Evolutionary conservation across 2,888 invertebrate genomes (phyloP), one percentile per base, ranked within the genome.

Genomic region (Coenonympha glycerion): DNA sequence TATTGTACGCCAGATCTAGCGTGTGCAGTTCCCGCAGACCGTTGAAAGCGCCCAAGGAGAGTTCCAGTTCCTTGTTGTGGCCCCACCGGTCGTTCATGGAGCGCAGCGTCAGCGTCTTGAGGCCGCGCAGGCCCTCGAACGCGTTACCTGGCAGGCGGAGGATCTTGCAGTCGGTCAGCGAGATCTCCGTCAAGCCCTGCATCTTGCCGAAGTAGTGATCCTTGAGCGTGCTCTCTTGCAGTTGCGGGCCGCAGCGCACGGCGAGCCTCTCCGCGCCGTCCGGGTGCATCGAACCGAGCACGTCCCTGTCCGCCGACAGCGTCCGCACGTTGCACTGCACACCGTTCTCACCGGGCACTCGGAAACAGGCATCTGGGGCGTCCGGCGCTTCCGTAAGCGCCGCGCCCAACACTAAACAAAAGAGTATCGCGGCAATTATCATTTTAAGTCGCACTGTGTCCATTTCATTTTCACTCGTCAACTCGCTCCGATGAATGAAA

Each of bases 81-180:
- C 87, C 89, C 95, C 95, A 96, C 45, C 93, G 91, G 47, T 90
- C 88, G 76, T 96, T 96, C 79, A 91, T 90, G 36, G 95, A 93
- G 69, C 93, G 92, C 56, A 97, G 88, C 47, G 91, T 90, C 46
- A 97, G 88, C 55, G 91, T 91, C 74, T 94, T 93, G 52, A 97
- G 88, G 56, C 94, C 93, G 61, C 91, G 89, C 15, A 97, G 82
- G 0, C 95, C 95, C 60, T 93, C 92, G 74, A 97, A 95, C 24
- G 93, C 90, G 63, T 92, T 92, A 18, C 91, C 89, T 8, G 94
- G 92, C 56, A 96, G 87, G 40, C 92, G 91, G 50, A 94, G 88
- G 59, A 96, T 84, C 78, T 95, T 95, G 85, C 95, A 96, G 67
- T 92, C 90, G 63, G 90, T 90, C 62, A 96, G 87, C 59, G 90